Base-by-base conservation (phyloP, 2,113 vertebrate species). In the Chlorodrepanis virens region DNA sequence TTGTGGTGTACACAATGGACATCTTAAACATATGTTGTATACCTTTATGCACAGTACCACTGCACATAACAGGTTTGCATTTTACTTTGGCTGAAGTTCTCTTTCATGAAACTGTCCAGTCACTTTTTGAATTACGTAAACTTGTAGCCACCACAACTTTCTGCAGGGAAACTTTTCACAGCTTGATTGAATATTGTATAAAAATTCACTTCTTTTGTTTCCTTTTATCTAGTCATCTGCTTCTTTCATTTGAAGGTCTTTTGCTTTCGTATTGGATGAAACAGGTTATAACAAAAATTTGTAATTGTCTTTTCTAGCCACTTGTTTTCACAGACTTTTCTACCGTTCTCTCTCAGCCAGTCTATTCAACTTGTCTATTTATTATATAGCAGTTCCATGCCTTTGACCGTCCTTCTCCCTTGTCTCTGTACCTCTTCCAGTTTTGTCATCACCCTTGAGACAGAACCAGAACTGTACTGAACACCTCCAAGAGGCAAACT, bases 181-280 rank as follows among this genome's bases (percentile, higher is more conserved):
- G 33, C 19, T 68, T 1, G 1, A 22, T 47, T 76, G 61, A 93
- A 60, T 75, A 67, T 10, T 40, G 3, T 60, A 64, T 37, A 22
- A 69, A 89, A 93, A 72, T 56, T 91, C 65, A 67, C 47, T 24
- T 84, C 21, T 59, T 77, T 64, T 91, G 21, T 89, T 75, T 60
- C 33, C 27, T 89, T 93, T 87, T 60, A 84, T 87, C 56, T 75
- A 89, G 10, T 87, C 18, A 84, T 54, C 56, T 64, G 10, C 24
- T 84, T 59, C 19, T 75, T 84, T 93, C 15, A n/a, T 71, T 85
- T 94, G 44, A 87, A 78, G 35, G 49, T 64, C 52, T 70, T 24
- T 75, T 67, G 40, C 40, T 82, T 84, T 84, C 56, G 44, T 79
- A 67, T 37, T 53, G 74, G 44, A 70, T 82, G 14, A 94, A 68